Percentiles rank a stretch among this genome's conserved stretches.
These are phyloP conservation scores for Rhopalosiphum padi DNA, from an alignment of 1,140 invertebrate genomes.

Conservation along the genomic window DNA sequence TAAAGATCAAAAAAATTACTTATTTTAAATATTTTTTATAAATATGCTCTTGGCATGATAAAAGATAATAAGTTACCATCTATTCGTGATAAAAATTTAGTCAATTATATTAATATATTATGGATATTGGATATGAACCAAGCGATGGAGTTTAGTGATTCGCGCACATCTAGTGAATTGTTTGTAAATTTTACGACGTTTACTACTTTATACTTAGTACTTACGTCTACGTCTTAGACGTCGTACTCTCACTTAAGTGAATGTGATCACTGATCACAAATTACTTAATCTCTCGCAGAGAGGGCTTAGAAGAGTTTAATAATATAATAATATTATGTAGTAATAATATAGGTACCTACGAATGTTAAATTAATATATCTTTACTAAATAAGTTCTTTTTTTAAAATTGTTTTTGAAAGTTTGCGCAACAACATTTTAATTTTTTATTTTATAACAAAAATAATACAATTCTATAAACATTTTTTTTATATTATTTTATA, in stretches of 20 bases:
- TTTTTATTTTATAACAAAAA: no score
- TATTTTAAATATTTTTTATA: no score
- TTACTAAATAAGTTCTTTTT: no score
- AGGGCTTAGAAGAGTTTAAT: no score
- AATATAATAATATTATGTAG: no score
- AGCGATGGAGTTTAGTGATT: neutral
- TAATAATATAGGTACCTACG: no score
- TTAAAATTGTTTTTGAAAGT: no score
- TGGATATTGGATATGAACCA: neutral
- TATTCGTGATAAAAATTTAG: neutral
- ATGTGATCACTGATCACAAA: neutral
- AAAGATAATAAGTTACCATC: neutral
- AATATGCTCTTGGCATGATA: neutral
- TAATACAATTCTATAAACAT: no score
- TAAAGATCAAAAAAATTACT: neutral
- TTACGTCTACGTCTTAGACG: neutral
- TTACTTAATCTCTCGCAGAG: neutral
- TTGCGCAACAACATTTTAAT: no score
- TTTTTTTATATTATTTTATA: no score
- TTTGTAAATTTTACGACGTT: neutral
- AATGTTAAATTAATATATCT: no score
- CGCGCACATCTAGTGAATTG: neutral
- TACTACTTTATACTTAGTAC: neutral
- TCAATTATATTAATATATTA: neutral
- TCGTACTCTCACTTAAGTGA: neutral